A percentile compares a stretch with the other conserved stretches of the same genome.
Conservation (phyloP, 2,113 vertebrate species). For the Oncorhynchus mykiss region DNA sequence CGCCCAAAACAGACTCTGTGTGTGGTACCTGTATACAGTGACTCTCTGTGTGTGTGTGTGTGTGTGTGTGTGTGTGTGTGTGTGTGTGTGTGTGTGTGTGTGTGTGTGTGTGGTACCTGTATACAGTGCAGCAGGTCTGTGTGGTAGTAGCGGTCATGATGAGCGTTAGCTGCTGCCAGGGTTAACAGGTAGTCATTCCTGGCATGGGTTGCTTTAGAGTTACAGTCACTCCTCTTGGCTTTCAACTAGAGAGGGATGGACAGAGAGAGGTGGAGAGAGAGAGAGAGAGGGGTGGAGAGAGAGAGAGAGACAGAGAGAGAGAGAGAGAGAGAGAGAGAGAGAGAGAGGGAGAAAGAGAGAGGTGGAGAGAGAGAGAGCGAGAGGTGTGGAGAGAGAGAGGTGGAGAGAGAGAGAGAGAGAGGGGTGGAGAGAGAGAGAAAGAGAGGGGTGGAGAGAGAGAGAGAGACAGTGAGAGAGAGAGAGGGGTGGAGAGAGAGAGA, state of each 20-base stretch:
- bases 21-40: too few relatives aligned
- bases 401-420: not conserved
- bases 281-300: too few relatives aligned
- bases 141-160: constrained; percentile 96
- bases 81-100: too few relatives aligned
- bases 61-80: not conserved
- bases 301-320: too few relatives aligned
- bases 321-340: too few relatives aligned
- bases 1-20: not conserved
- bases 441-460: not conserved
- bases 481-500: too few relatives aligned
- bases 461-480: too few relatives aligned
- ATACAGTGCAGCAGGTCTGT: constrained; percentile 92
- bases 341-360: too few relatives aligned
- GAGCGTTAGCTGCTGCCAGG: constrained; percentile 94
- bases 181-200: constrained; percentile 97
- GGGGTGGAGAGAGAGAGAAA: not conserved
- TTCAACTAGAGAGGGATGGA: constrained; percentile 81
- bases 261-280: not conserved
- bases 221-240: constrained; percentile 93
- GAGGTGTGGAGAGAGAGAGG: not conserved
- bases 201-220: constrained; percentile 94
- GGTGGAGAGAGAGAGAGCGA: not conserved
- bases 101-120: constrained; percentile 41
- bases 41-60: not conserved